phyloP scores from a whole-genome alignment of 2,888 invertebrate species.

The Dasypogon diadema region DNA sequence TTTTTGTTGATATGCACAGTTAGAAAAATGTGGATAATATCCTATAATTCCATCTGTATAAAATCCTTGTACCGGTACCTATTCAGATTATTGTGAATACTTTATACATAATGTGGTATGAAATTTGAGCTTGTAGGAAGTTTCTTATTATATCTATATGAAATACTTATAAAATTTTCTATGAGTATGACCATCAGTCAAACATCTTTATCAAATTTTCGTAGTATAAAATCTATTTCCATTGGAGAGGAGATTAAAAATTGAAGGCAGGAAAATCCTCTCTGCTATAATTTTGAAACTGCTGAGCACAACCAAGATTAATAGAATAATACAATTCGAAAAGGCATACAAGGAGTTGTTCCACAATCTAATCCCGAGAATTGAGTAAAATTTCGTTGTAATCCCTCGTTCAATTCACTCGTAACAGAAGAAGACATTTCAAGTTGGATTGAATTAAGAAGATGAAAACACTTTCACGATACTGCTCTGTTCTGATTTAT shows the following conservation, averaged over 20 bases:
- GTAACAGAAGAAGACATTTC: conserved; percentile 19
- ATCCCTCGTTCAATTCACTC: conserved; percentile 34
- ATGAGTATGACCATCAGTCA: too few relatives aligned
- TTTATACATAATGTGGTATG: too few relatives aligned
- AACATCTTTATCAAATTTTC: too few relatives aligned
- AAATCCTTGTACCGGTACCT: too few relatives aligned
- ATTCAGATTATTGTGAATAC: too few relatives aligned
- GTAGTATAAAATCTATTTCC: too few relatives aligned
- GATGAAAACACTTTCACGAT: conserved; percentile 1
- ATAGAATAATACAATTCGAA: conserved; percentile 32
- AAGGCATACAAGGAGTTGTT: conserved; percentile 14
- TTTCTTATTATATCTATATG: too few relatives aligned
- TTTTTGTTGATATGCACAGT: too few relatives aligned
- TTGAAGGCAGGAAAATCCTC: background rate
- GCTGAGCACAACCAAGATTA: conserved; percentile 26
- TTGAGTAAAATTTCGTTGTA: conserved; percentile 15
- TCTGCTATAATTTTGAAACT: conserved; percentile 19
- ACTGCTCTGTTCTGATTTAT: background rate
- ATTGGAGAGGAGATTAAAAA: background rate
- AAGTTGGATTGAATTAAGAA: background rate
- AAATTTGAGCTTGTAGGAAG: too few relatives aligned
- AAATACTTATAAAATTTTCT: too few relatives aligned
- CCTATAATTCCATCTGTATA: too few relatives aligned
- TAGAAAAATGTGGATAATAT: too few relatives aligned
- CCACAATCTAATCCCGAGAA: background rate